phyloP scores from a whole-genome alignment of 37 sponge, comb jelly and placozoan species.

The Hexactinellida sp. region DNA sequence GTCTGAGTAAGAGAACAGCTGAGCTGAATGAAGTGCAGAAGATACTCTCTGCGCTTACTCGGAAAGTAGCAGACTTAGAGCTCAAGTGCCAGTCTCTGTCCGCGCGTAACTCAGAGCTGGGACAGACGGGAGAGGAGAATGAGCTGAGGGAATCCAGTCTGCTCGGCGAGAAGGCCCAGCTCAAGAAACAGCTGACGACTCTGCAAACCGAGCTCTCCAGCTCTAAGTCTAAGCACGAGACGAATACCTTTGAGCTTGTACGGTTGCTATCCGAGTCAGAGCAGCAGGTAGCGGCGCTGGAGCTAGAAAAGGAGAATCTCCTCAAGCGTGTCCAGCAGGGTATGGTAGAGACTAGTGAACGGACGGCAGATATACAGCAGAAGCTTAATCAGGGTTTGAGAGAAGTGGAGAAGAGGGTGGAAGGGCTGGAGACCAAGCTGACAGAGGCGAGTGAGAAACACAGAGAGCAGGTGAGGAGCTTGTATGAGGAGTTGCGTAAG shows the following conservation, averaged over 20 bases:
- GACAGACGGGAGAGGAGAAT: not conserved
- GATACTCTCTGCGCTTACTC: not conserved
- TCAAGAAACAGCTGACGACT: not conserved
- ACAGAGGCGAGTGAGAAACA: not conserved
- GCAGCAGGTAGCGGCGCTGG: not conserved
- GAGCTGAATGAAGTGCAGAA: not conserved
- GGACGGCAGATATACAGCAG: not conserved
- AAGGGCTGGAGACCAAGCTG: not conserved
- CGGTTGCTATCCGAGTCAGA: not conserved
- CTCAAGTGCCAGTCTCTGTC: not conserved
- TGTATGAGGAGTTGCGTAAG: not conserved
- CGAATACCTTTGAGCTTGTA: not conserved
- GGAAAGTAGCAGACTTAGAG: not conserved
- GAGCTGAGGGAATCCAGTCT: not conserved
- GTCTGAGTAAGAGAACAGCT: not conserved
- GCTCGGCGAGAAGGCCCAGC: not conserved
- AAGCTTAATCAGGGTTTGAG: not conserved
- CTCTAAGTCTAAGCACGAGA: not conserved
- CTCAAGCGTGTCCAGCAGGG: not conserved
- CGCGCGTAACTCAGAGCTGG: not conserved
- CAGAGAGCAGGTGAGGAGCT: not conserved
- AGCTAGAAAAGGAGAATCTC: not conserved
- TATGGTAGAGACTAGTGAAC: not conserved
- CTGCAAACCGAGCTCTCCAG: not conserved
- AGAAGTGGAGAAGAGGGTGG: not conserved